Evolutionary conservation across 2,888 invertebrate genomes (phyloP).

Genomic region (Noctuana brunneofusca): DNA sequence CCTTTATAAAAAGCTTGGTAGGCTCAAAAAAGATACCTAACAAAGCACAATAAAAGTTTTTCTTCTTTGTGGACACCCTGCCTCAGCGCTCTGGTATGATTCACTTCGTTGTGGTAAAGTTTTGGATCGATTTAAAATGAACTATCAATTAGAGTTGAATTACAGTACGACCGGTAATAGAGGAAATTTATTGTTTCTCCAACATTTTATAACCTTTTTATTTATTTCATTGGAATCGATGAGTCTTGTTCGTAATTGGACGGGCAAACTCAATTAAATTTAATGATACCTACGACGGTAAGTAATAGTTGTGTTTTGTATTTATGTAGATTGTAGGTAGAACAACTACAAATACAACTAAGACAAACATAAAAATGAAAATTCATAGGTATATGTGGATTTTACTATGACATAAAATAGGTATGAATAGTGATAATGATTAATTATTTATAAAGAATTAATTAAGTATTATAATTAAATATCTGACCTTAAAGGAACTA

Average conservation of each 20-base stretch:
- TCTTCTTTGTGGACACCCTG: slow-evolving; percentile 46
- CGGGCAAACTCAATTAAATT: slow-evolving; percentile 49
- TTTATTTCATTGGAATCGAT: slow-evolving; percentile 77
- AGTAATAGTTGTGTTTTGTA: slow-evolving; percentile 2
- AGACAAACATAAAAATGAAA: no score
- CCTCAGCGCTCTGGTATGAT: slow-evolving; percentile 64
- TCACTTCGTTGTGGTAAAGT: slow-evolving; percentile 70
- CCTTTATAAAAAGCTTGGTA: no score
- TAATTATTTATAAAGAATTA: slow-evolving; percentile 4
- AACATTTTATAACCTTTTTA: slow-evolving; percentile 75
- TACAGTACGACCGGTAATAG: slow-evolving; percentile 71
- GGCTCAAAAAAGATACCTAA: not conserved
- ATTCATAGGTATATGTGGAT: no score
- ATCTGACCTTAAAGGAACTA: not conserved
- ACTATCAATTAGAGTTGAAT: slow-evolving; percentile 77
- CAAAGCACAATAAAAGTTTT: not conserved
- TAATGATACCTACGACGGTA: slow-evolving; percentile 2
- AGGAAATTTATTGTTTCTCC: slow-evolving; percentile 75
- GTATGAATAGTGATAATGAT: not conserved
- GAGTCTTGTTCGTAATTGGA: slow-evolving; percentile 60
- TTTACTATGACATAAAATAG: not conserved
- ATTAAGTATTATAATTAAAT: slow-evolving; percentile 2
- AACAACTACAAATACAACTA: no score
- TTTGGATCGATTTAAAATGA: slow-evolving; percentile 74
- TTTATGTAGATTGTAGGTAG: no score